A percentile compares a stretch with the other conserved stretches of the same genome.
phyloP scores from a whole-genome alignment of 2,888 invertebrate genomes.

The Aleiodes testaceus region DNA sequence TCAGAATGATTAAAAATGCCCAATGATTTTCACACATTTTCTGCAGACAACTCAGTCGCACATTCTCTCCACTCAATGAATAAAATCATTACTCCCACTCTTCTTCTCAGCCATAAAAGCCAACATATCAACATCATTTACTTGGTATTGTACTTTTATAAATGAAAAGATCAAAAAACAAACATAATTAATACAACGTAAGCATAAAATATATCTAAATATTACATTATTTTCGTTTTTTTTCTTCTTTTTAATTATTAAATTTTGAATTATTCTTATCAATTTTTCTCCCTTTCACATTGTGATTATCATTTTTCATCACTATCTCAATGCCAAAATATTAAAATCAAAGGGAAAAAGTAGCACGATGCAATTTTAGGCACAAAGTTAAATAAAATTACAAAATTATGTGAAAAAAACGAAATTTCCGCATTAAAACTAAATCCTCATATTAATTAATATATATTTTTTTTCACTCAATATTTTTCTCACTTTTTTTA shows the following conservation, averaged over 20 bases:
- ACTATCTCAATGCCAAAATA: conserved; percentile 36
- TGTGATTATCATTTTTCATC: conserved; percentile 20
- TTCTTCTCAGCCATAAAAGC: conserved; percentile 49
- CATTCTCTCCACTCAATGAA: conserved; percentile 35
- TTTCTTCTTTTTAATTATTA: conserved; percentile 25
- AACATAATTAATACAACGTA: conserved; percentile 44
- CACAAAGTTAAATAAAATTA: conserved; percentile 32
- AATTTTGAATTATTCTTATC: conserved; percentile 7
- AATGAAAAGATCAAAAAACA: conserved; percentile 35
- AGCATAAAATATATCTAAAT: conserved; percentile 48
- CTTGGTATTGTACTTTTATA: conserved; percentile 45
- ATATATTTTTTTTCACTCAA: conserved; percentile 12
- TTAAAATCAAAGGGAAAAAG: conserved; percentile 6
- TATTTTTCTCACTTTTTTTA: conserved; percentile 13
- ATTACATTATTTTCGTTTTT: conserved; percentile 9
- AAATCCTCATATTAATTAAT: conserved; percentile 22
- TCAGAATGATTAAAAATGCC: conserved; percentile 7
- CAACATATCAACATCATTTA: conserved; percentile 53
- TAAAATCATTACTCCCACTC: neutral
- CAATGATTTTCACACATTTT: conserved; percentile 25
- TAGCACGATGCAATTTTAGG: conserved; percentile 40
- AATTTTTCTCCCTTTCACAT: conserved; percentile 34
- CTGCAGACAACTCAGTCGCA: conserved; percentile 29
- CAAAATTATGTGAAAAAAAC: conserved; percentile 26
- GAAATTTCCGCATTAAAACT: conserved; percentile 46